Conservation (phyloP, 23 tunicate species). For the Styela plicata region DNA sequence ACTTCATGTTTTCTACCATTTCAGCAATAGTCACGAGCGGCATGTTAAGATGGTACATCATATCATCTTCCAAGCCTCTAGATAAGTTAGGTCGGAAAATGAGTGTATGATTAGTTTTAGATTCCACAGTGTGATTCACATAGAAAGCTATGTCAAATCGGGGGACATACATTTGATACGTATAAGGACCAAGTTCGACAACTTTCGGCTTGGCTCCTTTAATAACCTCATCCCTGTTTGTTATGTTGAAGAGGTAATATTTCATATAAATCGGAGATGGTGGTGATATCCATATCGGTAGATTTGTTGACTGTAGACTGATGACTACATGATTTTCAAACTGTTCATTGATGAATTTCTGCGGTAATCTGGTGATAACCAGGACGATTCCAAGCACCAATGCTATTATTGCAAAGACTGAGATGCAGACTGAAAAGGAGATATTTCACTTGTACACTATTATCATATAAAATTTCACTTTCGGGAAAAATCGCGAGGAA, state of each 20-base stretch:
- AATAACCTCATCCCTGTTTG: conserved; percentile 48
- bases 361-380: background rate
- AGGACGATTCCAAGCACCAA: conserved; percentile 3
- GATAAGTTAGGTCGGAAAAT: conserved; percentile 44
- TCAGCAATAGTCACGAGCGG: conserved; percentile 44
- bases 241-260: conserved; percentile 83
- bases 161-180: conserved; percentile 42
- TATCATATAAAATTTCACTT: too few relatives aligned
- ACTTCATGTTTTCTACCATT: conserved; percentile 14
- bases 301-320: conserved; percentile 69
- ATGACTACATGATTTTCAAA: conserved; percentile 43
- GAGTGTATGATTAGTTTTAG: conserved; percentile 78
- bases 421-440: background rate
- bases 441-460: too few relatives aligned
- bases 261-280: conserved; percentile 92
- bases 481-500: too few relatives aligned
- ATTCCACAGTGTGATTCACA: conserved; percentile 67
- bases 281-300: conserved; percentile 68
- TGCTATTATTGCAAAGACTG: background rate
- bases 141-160: conserved; percentile 73
- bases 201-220: conserved; percentile 71
- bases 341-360: background rate
- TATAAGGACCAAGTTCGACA: conserved; percentile 72
- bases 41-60: conserved; percentile 54
- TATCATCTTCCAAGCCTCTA: background rate